Percentiles rank a stretch among this genome's conserved stretches.
Evolutionary conservation across 2,113 vertebrate genomes (phyloP).

Genomic region (Tapirus terrestris): DNA sequence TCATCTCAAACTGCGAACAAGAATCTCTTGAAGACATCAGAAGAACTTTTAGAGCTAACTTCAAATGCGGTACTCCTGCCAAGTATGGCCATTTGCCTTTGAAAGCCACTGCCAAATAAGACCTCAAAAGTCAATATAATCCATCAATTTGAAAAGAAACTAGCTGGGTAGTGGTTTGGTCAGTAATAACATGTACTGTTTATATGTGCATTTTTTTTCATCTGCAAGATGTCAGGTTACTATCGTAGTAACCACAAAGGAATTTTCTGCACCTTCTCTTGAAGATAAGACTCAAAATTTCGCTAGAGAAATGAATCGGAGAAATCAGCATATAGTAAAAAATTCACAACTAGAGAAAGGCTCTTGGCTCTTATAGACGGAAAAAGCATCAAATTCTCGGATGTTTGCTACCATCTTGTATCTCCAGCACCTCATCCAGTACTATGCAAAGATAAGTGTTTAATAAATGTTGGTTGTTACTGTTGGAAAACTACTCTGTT

Average conservation of each 20-base stretch:
- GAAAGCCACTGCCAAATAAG: slow-evolving; percentile 13
- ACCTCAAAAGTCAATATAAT: slow-evolving; percentile 47
- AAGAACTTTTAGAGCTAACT: slow-evolving; percentile 41
- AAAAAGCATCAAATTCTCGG: not conserved
- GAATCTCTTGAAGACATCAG: not conserved
- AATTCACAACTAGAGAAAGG: not conserved
- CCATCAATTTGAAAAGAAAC: slow-evolving; percentile 42
- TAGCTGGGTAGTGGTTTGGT: not conserved
- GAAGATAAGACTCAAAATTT: not conserved
- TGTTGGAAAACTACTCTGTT: not conserved
- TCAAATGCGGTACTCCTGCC: not conserved
- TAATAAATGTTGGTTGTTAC: not conserved
- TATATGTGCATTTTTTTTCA: not conserved
- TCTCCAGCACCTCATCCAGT: not conserved
- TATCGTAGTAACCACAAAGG: not conserved
- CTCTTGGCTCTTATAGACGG: not conserved
- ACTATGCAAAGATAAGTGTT: not conserved
- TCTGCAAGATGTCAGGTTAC: not conserved
- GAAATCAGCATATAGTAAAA: not conserved
- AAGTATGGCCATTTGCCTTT: not conserved
- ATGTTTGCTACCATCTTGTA: not conserved
- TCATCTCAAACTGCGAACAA: not conserved
- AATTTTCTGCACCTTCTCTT: not conserved
- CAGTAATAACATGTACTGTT: not conserved
- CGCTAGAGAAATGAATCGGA: not conserved